These are phyloP conservation scores for Chaetophractus vellerosus DNA, from an alignment of 2,797 vertebrate genomes.

Conservation along the genomic window DNA sequence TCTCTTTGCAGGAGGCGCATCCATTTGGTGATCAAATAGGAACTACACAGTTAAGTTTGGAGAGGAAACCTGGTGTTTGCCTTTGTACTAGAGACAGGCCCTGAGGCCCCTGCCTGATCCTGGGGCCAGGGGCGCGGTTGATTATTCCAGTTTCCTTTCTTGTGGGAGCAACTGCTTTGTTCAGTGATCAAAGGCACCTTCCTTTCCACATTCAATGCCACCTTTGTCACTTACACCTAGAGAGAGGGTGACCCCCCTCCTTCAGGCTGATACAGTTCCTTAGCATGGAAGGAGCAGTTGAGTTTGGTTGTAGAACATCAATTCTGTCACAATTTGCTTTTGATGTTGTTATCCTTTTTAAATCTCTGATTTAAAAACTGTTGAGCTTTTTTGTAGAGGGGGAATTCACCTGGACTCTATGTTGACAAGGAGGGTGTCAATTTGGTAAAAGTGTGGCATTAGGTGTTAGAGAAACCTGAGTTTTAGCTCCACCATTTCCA, in stretches of 20 bases:
- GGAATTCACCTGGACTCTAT: fast-evolving
- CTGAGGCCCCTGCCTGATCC: conserved; percentile 51
- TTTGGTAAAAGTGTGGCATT: background rate
- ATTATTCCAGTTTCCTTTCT: conserved; percentile 80
- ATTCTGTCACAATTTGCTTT: background rate
- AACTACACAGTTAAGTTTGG: conserved; percentile 60
- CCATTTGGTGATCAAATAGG: conserved; percentile 77
- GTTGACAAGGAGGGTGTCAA: background rate
- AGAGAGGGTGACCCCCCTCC: background rate
- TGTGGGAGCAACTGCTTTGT: conserved; percentile 72
- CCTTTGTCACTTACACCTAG: background rate
- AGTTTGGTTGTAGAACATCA: background rate
- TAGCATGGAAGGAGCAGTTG: background rate
- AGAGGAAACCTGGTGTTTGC: conserved; percentile 63
- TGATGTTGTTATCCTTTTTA: background rate
- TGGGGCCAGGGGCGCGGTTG: conserved; percentile 64
- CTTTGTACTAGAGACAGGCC: conserved; percentile 77
- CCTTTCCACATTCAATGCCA: background rate
- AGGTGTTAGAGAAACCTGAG: background rate
- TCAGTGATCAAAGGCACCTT: conserved; percentile 75
- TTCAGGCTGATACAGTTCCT: background rate
- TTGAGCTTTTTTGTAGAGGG: conserved; percentile 5
- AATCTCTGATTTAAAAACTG: background rate
- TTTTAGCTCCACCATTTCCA: background rate
- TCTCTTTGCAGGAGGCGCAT: conserved; percentile 67